phyloP scores from a whole-genome alignment of 2,888 invertebrate genomes.

The Lumbricus terrestris region DNA sequence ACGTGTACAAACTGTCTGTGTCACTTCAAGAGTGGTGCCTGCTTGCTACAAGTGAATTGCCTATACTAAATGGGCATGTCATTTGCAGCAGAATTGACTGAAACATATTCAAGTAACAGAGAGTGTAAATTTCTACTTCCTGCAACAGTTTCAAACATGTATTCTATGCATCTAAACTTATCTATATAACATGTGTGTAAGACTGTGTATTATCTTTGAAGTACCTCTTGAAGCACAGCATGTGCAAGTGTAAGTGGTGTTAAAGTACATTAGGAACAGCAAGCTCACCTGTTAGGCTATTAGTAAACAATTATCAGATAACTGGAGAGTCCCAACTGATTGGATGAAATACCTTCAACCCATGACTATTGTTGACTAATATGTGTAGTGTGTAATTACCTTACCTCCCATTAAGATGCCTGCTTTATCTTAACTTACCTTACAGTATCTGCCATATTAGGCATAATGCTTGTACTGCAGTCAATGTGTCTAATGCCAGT shows the following conservation, averaged over 20 bases:
- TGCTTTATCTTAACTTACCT: background rate
- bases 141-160: background rate
- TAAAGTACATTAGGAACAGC: background rate
- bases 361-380: background rate
- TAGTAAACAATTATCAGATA: background rate
- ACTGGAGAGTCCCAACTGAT: background rate
- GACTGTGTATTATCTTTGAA: background rate
- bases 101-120: background rate
- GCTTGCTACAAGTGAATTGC: background rate
- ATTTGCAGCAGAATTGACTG: background rate
- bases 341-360: background rate
- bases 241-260: background rate
- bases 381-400: background rate
- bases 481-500: background rate
- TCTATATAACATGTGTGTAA: background rate
- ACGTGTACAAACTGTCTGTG: no score
- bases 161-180: background rate
- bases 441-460: background rate
- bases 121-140: background rate
- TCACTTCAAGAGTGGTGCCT: no score
- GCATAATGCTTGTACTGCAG: background rate
- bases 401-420: background rate
- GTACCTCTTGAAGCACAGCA: background rate
- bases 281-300: background rate
- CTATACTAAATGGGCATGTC: no score